Evolutionary conservation across 1,140 invertebrate species (phyloP), one percentile per base, ranked within the genome.

Genomic region (Pogonognathellus flavescens): DNA sequence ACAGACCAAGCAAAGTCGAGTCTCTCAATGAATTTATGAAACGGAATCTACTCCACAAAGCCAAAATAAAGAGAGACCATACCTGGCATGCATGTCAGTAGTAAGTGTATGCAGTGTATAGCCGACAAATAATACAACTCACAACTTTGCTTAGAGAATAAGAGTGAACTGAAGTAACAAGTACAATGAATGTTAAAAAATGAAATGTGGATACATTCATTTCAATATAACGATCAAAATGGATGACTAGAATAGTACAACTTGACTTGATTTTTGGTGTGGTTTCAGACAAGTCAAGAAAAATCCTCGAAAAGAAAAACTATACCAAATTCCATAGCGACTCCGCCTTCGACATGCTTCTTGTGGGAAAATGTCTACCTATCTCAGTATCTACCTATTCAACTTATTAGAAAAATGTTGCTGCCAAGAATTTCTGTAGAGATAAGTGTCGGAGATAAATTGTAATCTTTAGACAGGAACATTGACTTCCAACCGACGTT

Each of bases 1-100:
- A 14, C 20, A 66, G 25, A 25, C 31, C 20, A 66, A 66, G 62
- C 31, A 14, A 49, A 70, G 41, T 76, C 70, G 55, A 25, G 22
- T 59, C 53, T 81, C 80, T 81, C 18, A 81, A 81, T 81, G 80
- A 81, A 81, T 81, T 81, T 59, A 81, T 81, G 80, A 81, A 81
- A 81, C 50, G 52, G 80, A 81, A 81, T 81, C 80, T 59, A 81
- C 55, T 81, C 80, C 52, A 80, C 50, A 80, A 53, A 80, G 52
- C 76, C 76, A 81, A 81, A 81, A 81, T 81, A 81, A 81, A 81
- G 55, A 55, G 52, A 57, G 13, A 22, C 80, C 41, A 76, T 41
- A 76, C 14, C 41, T 49, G 70, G 70, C 31, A 49, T 10, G 70
- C 70, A 76, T 16, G 31, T 41, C 31, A 41, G 31, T 41, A 41